Evolutionary conservation across 2,888 invertebrate genomes (phyloP).

Genomic region (Helobdella robusta): DNA sequence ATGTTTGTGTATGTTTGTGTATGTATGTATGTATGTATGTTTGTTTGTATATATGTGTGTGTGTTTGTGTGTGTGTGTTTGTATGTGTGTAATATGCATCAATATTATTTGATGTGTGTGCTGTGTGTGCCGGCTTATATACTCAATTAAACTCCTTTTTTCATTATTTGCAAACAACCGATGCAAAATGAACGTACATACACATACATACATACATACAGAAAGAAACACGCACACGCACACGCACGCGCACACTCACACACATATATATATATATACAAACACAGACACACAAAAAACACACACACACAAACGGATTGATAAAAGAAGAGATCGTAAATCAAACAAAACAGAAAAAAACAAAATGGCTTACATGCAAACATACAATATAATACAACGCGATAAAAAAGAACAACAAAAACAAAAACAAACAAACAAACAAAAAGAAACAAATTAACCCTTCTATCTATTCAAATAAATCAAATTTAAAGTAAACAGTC

Average conservation of each 20-base stretch:
- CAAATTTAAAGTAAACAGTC: too few relatives aligned
- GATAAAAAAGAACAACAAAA: background rate
- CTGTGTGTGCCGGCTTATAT: too few relatives aligned
- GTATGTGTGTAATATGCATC: too few relatives aligned
- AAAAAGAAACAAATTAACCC: background rate
- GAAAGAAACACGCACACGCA: background rate
- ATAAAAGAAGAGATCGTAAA: background rate
- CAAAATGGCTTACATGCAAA: background rate
- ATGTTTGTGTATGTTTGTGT: too few relatives aligned
- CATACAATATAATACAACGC: background rate
- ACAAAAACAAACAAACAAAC: background rate
- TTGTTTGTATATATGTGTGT: too few relatives aligned
- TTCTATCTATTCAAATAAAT: too few relatives aligned
- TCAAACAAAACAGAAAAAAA: background rate
- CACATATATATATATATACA: background rate
- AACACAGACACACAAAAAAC: background rate
- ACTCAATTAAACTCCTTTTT: background rate
- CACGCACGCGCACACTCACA: conserved; percentile 4
- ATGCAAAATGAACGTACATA: background rate
- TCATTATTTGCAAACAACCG: background rate
- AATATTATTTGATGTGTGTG: too few relatives aligned
- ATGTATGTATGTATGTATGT: too few relatives aligned
- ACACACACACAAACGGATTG: too few relatives aligned
- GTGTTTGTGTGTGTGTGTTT: too few relatives aligned
- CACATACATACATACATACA: too few relatives aligned